Percentiles rank a stretch among this genome's conserved stretches.
Evolutionary conservation across 2,797 vertebrate genomes (phyloP).

Genomic region (Pitangus sulphuratus): DNA sequence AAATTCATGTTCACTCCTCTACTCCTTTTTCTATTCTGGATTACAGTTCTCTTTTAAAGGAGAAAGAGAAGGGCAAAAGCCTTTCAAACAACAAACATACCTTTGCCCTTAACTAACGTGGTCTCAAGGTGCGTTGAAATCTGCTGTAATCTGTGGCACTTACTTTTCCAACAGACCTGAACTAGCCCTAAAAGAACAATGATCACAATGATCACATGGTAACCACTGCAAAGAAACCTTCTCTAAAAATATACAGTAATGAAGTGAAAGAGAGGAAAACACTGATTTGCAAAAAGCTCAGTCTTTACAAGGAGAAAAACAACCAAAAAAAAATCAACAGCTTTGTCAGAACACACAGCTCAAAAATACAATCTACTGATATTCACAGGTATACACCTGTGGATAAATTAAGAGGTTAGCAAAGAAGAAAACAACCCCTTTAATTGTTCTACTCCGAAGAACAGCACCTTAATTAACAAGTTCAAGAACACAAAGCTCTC

Average conservation of each 20-base stretch:
- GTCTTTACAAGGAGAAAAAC: neutral
- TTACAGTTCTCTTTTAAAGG: neutral
- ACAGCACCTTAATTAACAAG: neutral
- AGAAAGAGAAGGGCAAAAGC: neutral
- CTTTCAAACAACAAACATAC: neutral
- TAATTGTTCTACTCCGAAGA: neutral
- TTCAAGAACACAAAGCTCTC: neutral
- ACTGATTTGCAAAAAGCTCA: neutral
- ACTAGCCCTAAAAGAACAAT: neutral
- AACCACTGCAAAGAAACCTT: neutral
- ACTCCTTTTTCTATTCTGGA: neutral
- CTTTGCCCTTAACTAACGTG: neutral
- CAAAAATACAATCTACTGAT: neutral
- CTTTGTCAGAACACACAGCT: neutral
- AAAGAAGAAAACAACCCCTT: constrained; percentile 14
- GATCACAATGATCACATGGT: neutral
- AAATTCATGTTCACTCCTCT: neutral
- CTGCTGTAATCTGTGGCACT: neutral
- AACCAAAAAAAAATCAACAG: neutral
- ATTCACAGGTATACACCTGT: constrained; percentile 19
- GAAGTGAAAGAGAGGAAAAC: neutral
- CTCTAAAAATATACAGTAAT: neutral
- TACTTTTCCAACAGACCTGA: constrained; percentile 13
- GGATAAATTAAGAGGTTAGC: constrained; percentile 48
- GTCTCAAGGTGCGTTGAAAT: neutral